Percentiles rank a stretch among this genome's conserved stretches.
Evolutionary conservation across 53 echinoderm and acorn worm genomes (phyloP).

Genomic region (Echinarachnius parma): DNA sequence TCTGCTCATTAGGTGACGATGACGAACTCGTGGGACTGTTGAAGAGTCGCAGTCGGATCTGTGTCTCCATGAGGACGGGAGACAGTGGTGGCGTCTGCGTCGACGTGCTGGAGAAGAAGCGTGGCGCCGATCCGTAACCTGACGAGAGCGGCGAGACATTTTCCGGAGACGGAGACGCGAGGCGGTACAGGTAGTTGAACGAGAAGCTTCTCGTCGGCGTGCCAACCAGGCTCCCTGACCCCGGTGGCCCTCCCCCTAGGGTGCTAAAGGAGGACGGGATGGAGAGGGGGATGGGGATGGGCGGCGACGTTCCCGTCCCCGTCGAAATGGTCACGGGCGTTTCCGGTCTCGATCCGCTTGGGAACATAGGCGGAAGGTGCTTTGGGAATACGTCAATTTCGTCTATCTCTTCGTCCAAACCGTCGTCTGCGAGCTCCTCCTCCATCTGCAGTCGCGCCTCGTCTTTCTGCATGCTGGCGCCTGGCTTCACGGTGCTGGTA

Average conservation of each 20-base stretch:
- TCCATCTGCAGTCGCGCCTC: constrained; percentile 23
- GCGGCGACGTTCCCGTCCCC: constrained; percentile 24
- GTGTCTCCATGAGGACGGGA: constrained; percentile 57
- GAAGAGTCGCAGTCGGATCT: constrained; percentile 48
- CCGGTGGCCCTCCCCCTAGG: constrained; percentile 31
- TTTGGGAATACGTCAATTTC: constrained; percentile 12
- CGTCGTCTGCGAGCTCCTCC: constrained; percentile 20
- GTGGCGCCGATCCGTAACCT: constrained; percentile 70
- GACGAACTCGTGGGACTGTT: constrained; percentile 12
- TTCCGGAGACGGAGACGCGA: constrained; percentile 34
- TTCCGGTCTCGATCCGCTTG: constrained; percentile 15
- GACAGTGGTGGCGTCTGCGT: constrained; percentile 66
- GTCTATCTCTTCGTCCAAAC: constrained; percentile 27
- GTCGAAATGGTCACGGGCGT: constrained; percentile 12
- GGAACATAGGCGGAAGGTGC: constrained; percentile 5
- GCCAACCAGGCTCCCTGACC: constrained; percentile 17
- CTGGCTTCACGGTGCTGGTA: not conserved
- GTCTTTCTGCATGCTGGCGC: constrained; percentile 57
- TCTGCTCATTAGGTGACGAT: constrained; percentile 17
- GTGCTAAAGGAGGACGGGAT: constrained; percentile 16
- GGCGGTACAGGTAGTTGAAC: constrained; percentile 31
- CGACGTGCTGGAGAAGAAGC: constrained; percentile 48
- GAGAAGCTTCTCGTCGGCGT: constrained; percentile 34
- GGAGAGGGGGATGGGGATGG: constrained; percentile 20
- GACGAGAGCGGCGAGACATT: constrained; percentile 62